Base-by-base conservation (phyloP, 2,113 vertebrate species). In the Orthonyx spaldingii region DNA sequence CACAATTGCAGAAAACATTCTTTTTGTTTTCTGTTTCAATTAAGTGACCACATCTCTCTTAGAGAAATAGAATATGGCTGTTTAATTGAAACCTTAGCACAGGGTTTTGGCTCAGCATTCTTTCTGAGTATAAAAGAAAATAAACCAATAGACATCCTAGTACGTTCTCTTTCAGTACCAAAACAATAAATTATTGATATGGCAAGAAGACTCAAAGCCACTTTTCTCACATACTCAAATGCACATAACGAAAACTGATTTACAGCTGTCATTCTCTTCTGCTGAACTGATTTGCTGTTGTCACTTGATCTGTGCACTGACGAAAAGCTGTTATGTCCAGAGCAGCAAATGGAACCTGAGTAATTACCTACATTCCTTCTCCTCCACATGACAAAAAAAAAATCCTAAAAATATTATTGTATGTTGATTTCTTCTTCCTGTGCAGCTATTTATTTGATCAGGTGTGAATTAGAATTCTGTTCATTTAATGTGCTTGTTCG, bases 401-500 rank as follows among this genome's bases (percentile, higher is more conserved):
- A 4, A 35, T 3, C 27, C 72, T 91, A 64, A 90, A 97, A 97
- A 96, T 76, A 75, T 72, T 89, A 94, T 91, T 85, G 65, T 84
- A 91, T 87, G 96, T 93, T 94, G 96, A 94, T 97, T 97, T 94
- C 97, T 96, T 80, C 55, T 96, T 98, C 97, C 96, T 85, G 78
- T 3, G 2, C 89, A 94, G 96, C 97, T 94, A 94, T 98, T 98
- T 98, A 98, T 98, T 98, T 98, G 98, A 98, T 98, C 98, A 99
- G 98, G 98, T 99, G 98, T 98, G 98, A 98, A 99, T 98, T 97
- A 97, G 97, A 98, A 97, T 97, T 97, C 95, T 96, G 97, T 98
- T 98, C 97, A 93, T 98, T 98, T 98, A 98, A 98, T 49, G 64
- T 84, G 97, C 97, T 90, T 97, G 98, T 98, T 98, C 96, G 91